Conservation (phyloP, 2,797 vertebrate genomes). For the Cyclura pinguis region DNA sequence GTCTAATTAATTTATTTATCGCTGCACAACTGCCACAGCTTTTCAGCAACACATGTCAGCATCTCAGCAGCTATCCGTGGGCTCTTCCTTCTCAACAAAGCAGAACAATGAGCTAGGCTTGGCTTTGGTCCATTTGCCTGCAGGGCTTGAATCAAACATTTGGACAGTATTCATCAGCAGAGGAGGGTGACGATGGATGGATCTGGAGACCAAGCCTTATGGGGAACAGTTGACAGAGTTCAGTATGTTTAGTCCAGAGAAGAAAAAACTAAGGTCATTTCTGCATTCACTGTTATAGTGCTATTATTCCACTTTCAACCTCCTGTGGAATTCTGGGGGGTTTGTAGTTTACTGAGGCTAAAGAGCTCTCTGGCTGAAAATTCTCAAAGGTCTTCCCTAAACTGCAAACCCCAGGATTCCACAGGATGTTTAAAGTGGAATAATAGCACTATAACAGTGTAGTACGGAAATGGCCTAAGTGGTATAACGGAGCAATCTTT, state of each 20-base stretch:
- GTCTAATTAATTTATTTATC: conserved; percentile 69
- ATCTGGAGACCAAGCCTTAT: background rate
- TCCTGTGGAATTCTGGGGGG: too few relatives aligned
- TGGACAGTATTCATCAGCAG: background rate
- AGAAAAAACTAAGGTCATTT: background rate
- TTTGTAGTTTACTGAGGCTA: too few relatives aligned
- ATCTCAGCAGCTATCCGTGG: fast-evolving
- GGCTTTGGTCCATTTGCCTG: background rate
- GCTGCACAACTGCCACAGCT: fast-evolving
- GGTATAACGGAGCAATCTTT: background rate
- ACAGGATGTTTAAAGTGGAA: too few relatives aligned
- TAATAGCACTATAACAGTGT: too few relatives aligned
- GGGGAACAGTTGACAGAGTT: background rate
- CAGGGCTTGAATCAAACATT: too few relatives aligned
- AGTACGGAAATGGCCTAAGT: too few relatives aligned
- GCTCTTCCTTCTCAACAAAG: background rate
- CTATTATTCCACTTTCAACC: too few relatives aligned
- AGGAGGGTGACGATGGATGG: background rate
- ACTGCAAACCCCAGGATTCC: too few relatives aligned
- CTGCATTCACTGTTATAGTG: too few relatives aligned
- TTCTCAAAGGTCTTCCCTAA: too few relatives aligned
- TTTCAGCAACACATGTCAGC: fast-evolving
- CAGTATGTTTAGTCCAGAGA: background rate
- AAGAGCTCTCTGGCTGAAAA: too few relatives aligned
- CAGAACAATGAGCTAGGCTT: too few relatives aligned